Evolutionary conservation across 2,113 vertebrate genomes (phyloP), one percentile per base, ranked within the genome.

Genomic region (Myrmophylax atrothorax): DNA sequence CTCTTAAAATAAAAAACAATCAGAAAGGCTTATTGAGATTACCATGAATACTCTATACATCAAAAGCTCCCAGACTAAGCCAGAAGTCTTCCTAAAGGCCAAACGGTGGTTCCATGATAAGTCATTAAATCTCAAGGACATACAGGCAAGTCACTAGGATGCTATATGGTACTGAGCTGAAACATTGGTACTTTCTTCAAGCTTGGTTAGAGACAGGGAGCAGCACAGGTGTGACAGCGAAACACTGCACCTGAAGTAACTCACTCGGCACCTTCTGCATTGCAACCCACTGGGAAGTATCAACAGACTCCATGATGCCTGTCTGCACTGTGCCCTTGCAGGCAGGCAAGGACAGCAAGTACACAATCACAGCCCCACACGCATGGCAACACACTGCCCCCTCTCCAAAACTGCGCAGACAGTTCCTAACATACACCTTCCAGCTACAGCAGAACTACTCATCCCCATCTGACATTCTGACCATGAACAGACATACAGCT

Each of bases 251-350:
- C 59, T 25, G 31, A 16, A 80, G 31, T 46, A 81, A 56, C 59
- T 47, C 23, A 14, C 8, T 16, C 9, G 22, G 38, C n/a, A 28
- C 47, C 49, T 73, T 62, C 53, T 49, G 35, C 40, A 24, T 1
- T 15, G 28, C 25, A 58, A 40, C 16, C 14, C 33, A 13, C 12
- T 1, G 2, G 13, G 49, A 79, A 63, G 35, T 14, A 40, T 33
- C 3, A 0, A 5, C 12, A 88, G 33, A 59, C 0, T 19, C 38
- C 19, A 9, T 0, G 0, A 26, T 38, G 14, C 58, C 79, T 40
- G 49, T 11, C 24, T 25, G 35, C 38, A 74, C 22, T 14, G 33
- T 59, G 12, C 16, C 58, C 60, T 72, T 26, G 33, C 17, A 50
- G 25, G 17, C 22, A 68, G 46, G 35, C n/a, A 37, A 6, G 11